Evolutionary conservation across 2,113 vertebrate species (phyloP).

Genomic region (Antennarius striatus): DNA sequence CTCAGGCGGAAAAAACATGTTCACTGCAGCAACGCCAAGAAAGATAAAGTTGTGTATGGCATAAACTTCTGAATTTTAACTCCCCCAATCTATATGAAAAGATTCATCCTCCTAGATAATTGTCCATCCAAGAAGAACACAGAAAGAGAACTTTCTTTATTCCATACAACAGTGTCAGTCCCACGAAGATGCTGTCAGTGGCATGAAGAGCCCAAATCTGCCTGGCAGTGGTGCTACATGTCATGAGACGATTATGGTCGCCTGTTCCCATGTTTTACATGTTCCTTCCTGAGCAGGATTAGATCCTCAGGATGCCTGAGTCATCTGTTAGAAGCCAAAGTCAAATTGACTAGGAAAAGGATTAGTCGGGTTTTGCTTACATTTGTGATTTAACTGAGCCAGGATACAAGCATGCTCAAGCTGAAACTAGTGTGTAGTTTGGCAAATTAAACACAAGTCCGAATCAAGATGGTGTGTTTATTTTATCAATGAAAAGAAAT

Average conservation of each 20-base stretch:
- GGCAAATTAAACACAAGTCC: no score
- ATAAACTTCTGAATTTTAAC: conserved; percentile 45
- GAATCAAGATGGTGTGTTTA: not conserved
- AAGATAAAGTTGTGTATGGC: conserved; percentile 23
- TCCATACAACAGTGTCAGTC: conserved; percentile 43
- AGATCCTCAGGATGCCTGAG: conserved; percentile 21
- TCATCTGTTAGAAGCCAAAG: conserved; percentile 20
- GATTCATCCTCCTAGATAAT: conserved; percentile 58
- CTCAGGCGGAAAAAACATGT: conserved; percentile 12
- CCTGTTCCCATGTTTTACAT: conserved; percentile 38
- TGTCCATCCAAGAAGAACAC: conserved; percentile 56
- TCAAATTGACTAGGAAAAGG: conserved; percentile 25
- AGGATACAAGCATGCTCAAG: not conserved
- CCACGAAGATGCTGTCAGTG: conserved; percentile 56
- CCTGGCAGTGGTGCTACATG: conserved; percentile 47
- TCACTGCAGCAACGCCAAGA: conserved; percentile 33
- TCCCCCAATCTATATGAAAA: conserved; percentile 60
- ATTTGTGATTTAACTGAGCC: conserved; percentile 8
- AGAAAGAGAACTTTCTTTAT: conserved; percentile 31
- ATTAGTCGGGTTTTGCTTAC: conserved; percentile 19
- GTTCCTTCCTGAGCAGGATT: conserved; percentile 20
- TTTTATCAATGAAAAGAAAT: not conserved
- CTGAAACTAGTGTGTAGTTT: not conserved
- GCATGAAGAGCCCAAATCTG: conserved; percentile 48
- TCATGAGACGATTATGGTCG: conserved; percentile 53